Evolutionary conservation across 2,888 invertebrate species (phyloP).

Genomic region (Drosophila mayaguana): DNA sequence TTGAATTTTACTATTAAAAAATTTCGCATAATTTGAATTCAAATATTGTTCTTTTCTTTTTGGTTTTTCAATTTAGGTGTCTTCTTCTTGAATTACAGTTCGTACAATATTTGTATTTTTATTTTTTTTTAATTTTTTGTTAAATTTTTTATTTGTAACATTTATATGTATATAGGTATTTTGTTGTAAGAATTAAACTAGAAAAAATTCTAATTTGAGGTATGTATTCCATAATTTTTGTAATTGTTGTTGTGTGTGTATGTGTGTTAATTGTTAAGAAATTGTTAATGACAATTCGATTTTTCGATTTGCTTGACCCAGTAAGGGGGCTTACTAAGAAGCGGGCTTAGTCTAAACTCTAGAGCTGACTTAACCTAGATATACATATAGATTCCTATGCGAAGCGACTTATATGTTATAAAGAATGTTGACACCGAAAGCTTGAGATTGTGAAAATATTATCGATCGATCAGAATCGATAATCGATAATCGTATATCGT

Average conservation of each 20-base stretch:
- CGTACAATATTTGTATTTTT: conserved; percentile 43
- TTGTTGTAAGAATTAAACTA: conserved; percentile 83
- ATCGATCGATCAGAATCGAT: conserved; percentile 6
- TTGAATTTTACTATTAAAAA: conserved; percentile 80
- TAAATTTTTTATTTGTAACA: conserved; percentile 53
- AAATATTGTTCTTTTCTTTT: conserved; percentile 36
- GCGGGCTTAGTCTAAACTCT: conserved; percentile 69
- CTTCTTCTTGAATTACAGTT: conserved; percentile 37
- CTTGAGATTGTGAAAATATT: conserved; percentile 50
- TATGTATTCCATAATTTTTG: conserved; percentile 82
- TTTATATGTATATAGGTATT: conserved; percentile 64
- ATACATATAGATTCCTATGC: conserved; percentile 12
- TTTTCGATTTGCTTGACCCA: conserved; percentile 39
- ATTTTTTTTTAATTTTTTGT: conserved; percentile 24
- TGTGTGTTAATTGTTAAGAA: conserved; percentile 46
- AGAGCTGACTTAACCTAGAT: conserved; percentile 46
- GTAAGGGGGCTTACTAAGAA: conserved; percentile 56
- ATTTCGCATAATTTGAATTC: conserved; percentile 59
- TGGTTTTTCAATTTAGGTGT: conserved; percentile 11
- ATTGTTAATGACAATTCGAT: conserved; percentile 37
- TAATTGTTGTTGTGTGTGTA: conserved; percentile 63
- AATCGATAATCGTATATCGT: conserved; percentile 10
- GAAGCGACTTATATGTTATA: conserved; percentile 36
- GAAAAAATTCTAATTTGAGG: conserved; percentile 83
- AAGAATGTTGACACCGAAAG: conserved; percentile 57